Evolutionary conservation across 1,140 invertebrate species (phyloP).

Genomic region (Andricus grossulariae): DNA sequence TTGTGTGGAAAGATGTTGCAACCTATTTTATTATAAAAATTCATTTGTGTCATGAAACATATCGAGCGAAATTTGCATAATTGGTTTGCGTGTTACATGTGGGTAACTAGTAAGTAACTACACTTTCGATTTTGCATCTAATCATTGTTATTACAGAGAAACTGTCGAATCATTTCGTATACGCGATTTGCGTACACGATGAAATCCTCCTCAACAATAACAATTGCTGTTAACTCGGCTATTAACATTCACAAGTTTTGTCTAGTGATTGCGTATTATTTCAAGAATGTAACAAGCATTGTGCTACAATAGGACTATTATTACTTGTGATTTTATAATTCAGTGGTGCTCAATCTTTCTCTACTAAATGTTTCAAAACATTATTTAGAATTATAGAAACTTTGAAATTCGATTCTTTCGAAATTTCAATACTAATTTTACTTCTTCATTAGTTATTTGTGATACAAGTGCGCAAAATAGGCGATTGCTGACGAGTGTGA

Average conservation of each 20-base stretch:
- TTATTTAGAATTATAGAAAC: too few species aligned
- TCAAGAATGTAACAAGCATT: background rate
- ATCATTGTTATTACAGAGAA: background rate
- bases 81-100: background rate
- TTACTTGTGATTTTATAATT: background rate
- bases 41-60: background rate
- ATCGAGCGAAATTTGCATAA: background rate
- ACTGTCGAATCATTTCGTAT: background rate
- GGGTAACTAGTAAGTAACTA: background rate
- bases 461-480: too few species aligned
- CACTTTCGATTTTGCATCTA: background rate
- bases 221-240: background rate
- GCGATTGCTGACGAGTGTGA: too few species aligned
- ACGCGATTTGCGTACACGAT: background rate
- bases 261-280: constrained; percentile 6
- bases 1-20: background rate
- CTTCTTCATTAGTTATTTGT: too few species aligned
- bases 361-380: background rate
- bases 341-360: background rate
- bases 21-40: background rate
- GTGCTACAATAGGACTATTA: background rate
- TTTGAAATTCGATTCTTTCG: too few species aligned
- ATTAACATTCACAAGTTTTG: background rate
- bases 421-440: too few species aligned
- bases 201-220: background rate